Percentiles rank a stretch among this genome's conserved stretches.
phyloP scores from a whole-genome alignment of 1,140 invertebrate genomes.

The Eulimnadia texana region DNA sequence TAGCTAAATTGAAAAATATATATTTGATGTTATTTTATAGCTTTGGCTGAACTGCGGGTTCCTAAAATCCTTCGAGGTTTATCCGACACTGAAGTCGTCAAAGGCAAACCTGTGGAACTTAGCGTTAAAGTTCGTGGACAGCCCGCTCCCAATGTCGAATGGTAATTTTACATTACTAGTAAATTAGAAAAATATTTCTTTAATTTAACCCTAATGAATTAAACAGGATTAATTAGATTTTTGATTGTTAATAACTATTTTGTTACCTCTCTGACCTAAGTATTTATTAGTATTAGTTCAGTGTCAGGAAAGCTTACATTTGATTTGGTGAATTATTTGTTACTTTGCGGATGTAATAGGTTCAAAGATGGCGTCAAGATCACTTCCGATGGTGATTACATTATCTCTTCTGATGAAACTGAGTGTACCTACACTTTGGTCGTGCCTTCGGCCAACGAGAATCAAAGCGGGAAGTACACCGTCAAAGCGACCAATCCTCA shows the following conservation, averaged over 20 bases:
- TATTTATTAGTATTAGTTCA: too few relatives aligned
- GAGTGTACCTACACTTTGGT: slow-evolving; percentile 40
- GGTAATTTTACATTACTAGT: slow-evolving; percentile 16
- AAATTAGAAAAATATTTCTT: not conserved
- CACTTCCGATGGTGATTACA: slow-evolving; percentile 15
- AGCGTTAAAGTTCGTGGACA: slow-evolving; percentile 63
- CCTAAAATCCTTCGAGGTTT: slow-evolving; percentile 56
- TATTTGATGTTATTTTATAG: slow-evolving; percentile 28
- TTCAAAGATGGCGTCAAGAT: slow-evolving; percentile 26
- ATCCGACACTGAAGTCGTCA: slow-evolving; percentile 47
- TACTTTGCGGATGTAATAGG: slow-evolving; percentile 21
- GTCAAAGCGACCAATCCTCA: slow-evolving; percentile 38
- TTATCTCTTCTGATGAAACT: slow-evolving; percentile 7
- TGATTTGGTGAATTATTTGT: not conserved
- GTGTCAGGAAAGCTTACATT: too few relatives aligned
- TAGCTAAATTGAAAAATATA: not conserved
- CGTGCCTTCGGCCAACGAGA: slow-evolving; percentile 23
- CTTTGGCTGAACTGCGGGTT: slow-evolving; percentile 53
- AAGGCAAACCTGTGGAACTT: slow-evolving; percentile 54
- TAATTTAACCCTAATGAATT: too few relatives aligned
- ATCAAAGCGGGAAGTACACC: slow-evolving; percentile 37
- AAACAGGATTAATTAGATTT: too few relatives aligned
- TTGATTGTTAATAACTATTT: too few relatives aligned
- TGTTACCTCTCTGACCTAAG: too few relatives aligned
- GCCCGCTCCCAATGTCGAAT: slow-evolving; percentile 30